Conservation (phyloP, 2,888 invertebrate genomes). For the Drosophila villosipedis region DNA sequence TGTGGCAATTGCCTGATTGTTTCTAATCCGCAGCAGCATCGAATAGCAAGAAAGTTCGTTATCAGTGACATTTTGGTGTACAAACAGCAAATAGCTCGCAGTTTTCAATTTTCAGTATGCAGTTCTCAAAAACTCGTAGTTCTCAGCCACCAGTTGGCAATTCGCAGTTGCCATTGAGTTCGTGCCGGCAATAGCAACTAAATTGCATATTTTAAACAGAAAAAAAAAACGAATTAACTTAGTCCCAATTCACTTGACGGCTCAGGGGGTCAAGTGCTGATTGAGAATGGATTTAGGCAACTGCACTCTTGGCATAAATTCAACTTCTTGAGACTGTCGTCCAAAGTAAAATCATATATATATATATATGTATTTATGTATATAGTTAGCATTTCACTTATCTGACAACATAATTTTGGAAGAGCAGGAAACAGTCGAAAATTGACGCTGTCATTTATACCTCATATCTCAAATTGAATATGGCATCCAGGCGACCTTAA, state of each 20-base stretch:
- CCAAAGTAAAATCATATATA: neutral
- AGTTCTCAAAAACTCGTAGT: constrained; percentile 8
- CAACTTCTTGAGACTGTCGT: neutral
- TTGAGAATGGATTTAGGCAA: constrained; percentile 5
- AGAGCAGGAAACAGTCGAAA: constrained; percentile 30
- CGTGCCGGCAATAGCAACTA: constrained; percentile 53
- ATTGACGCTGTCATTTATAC: constrained; percentile 24
- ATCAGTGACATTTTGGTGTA: constrained; percentile 75
- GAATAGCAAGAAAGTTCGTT: constrained; percentile 68
- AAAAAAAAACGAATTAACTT: constrained; percentile 24
- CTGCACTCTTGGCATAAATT: neutral
- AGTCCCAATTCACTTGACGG: neutral
- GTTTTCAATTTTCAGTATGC: constrained; percentile 5
- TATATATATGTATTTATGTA: too few species aligned
- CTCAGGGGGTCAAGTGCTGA: neutral
- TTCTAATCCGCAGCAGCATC: constrained; percentile 71
- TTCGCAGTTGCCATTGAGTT: constrained; percentile 38
- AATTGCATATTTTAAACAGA: constrained; percentile 43
- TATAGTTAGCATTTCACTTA: neutral
- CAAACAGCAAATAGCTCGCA: constrained; percentile 59
- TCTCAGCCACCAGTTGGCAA: constrained; percentile 20
- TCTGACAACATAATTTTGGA: constrained; percentile 5
- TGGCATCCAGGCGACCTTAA: constrained; percentile 1
- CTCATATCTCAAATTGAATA: constrained; percentile 15
- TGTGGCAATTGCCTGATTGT: constrained; percentile 78